Evolutionary conservation across 2,797 vertebrate genomes (phyloP).

Genomic region (Anguilla obscura): DNA sequence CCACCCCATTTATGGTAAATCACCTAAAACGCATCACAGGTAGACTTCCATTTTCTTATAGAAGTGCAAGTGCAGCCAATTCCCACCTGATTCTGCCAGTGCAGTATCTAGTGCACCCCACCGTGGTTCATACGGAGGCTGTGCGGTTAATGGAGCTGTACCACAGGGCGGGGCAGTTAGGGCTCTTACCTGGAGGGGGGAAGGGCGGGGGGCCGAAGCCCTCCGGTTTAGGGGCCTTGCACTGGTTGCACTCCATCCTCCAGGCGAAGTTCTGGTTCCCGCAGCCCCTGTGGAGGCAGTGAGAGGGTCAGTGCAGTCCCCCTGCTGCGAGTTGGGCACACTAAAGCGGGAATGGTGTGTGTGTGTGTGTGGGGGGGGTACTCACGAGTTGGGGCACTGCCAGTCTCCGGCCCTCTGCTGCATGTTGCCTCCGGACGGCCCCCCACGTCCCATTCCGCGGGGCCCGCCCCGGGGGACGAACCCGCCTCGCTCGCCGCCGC

Average conservation of each 20-base stretch:
- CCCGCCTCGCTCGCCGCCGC: conserved; percentile 76
- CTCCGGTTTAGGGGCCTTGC: conserved; percentile 96
- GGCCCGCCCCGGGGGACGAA: conserved; percentile 87
- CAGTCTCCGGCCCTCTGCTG: conserved; percentile 96
- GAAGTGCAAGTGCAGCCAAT: too few species aligned
- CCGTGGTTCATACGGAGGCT: too few species aligned
- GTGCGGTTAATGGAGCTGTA: too few species aligned
- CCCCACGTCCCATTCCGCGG: conserved; percentile 84
- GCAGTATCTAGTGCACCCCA: too few species aligned
- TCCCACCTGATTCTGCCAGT: too few species aligned
- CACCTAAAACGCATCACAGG: too few species aligned
- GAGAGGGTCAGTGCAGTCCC: not conserved
- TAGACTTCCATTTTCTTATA: too few species aligned
- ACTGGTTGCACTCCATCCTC: conserved; percentile 98
- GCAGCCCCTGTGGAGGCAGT: conserved; percentile 72
- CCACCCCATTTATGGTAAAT: too few species aligned
- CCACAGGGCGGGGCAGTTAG: too few species aligned
- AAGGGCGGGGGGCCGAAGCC: conserved; percentile 89
- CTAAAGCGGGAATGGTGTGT: not conserved
- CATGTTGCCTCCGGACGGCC: conserved; percentile 88
- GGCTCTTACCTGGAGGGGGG: conserved; percentile 78
- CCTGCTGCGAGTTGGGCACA: not conserved
- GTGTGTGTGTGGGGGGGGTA: conserved; percentile 31
- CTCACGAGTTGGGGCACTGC: conserved; percentile 97
- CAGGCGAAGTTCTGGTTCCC: conserved; percentile 98